Base-by-base conservation (phyloP, 2,797 vertebrate genomes). In the Sitta carolinensis region DNA sequence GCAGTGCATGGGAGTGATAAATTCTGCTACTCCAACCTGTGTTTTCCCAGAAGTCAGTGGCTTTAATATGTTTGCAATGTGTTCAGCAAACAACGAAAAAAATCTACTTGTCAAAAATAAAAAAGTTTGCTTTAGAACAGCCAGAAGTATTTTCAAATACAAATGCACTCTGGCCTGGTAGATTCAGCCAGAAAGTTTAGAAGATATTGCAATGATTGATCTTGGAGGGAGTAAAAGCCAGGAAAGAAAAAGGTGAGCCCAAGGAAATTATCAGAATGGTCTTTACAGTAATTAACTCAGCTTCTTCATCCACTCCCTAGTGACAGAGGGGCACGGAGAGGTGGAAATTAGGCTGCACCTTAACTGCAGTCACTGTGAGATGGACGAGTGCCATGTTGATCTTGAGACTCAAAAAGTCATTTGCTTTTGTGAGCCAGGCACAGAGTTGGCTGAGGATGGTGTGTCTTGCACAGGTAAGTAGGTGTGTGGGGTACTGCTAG, bases 281-380 rank as follows among this genome's bases (percentile, higher is more conserved):
- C 57, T 81, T 74, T 51, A 40, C 42, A 59, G 36, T 58, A 45
- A 78, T 94, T 94, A 96, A 97, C 58, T 85, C 76, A 43, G 36
- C 87, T 86, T 95, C 90, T 93, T 85, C 59, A 64, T 91, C 86
- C 85, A 84, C 90, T 96, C 87, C 62, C 76, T 94, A 99, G 99
- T 98, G 83, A 99, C 99, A 97, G 99, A 99, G 90, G 98, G 98
- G 19, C 98, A 99, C 0, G 99, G 99, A 57, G 99, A 99, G 96
- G 99, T 99, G 96, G 98, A 98, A 88, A 99, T 99, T 97, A 98
- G 97, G 73, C 98, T 98, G 8, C 98, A 99, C 83, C 98, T 98
- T 89, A 99, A 99, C 98, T 99, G 99, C 97, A 99, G 99, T 96
- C 99, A 99, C 97, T 99, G 99, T 76, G 98, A 99, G 90, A 98